phyloP scores from a whole-genome alignment of 2,888 invertebrate species.

The Lasioglossum oenotherae region DNA sequence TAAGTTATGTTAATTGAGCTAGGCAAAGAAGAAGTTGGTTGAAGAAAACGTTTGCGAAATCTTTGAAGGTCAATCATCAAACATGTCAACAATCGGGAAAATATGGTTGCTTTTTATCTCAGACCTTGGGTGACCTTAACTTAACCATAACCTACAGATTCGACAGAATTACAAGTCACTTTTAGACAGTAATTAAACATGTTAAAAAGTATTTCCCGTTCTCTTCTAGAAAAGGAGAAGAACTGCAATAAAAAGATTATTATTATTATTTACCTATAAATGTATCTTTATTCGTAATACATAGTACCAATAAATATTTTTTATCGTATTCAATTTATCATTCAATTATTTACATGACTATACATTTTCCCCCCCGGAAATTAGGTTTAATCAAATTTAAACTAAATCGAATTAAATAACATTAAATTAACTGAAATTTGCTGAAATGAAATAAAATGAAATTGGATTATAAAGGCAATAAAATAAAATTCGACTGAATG shows the following conservation, averaged over 20 bases:
- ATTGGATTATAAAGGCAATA: rapidly evolving
- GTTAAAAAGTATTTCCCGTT: not conserved
- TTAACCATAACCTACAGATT: not conserved
- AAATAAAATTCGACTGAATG: not conserved
- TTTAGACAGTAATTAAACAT: not conserved
- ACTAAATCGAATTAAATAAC: not conserved
- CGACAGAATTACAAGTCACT: not conserved
- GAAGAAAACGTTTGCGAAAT: not conserved
- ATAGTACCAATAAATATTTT: not conserved
- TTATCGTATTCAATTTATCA: not conserved
- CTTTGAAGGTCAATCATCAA: not conserved
- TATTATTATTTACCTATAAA: not conserved
- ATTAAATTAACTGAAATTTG: not conserved
- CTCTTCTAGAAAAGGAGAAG: no score
- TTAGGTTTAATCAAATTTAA: not conserved
- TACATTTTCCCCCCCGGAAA: not conserved
- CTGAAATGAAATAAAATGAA: not conserved
- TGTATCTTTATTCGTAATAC: not conserved
- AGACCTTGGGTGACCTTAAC: not conserved
- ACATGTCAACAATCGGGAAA: not conserved
- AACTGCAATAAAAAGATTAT: not conserved
- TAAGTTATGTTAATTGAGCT: not conserved
- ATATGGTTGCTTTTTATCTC: not conserved
- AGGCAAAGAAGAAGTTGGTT: not conserved
- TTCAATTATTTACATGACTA: not conserved